Evolutionary conservation across 2,113 vertebrate genomes (phyloP), one percentile per base, ranked within the genome.

Genomic region (Megaptera novaeangliae): DNA sequence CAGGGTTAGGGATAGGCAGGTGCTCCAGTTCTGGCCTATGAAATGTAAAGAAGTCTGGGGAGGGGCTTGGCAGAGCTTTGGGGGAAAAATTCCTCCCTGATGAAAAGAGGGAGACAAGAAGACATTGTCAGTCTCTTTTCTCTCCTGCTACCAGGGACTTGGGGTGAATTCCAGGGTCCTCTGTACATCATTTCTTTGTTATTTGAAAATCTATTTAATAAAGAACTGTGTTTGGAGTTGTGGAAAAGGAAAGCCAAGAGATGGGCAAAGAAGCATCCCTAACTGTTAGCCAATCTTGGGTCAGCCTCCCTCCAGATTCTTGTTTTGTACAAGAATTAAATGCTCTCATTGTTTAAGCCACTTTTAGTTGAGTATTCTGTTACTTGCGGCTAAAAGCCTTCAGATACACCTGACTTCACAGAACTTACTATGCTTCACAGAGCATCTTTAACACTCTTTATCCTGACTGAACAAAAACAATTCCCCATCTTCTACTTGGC

Each of bases 151-250:
- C 25, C 17, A 89, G 46, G 69, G 69, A 92, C 25, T 85, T 59
- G 10, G 31, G 46, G 18, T 77, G 39, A 83, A 95, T 93, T 85
- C 86, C 59, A 90, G 91, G 39, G 36, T 69, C 13, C 34, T 81
- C 31, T 57, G 46, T 31, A 39, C 13, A 77, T 39, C n/a, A 57
- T 75, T 52, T 41, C 14, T 90, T 87, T 75, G 39, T 59, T 21
- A 69, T 93, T 66, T 94, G 91, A 94, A 96, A 91, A 91, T 31
- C 39, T 31, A 78, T 29, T 91, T 71, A 44, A 27, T 41, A n/a
- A 95, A 66, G 20, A 85, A 34, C 39, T 85, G 6, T 64, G 3
- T 59, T 75, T 82, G 52, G 39, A 72, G 5, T 29, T 66, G 29
- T 49, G 36, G 68, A 29, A 80, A 72, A 61, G 29, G 44, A 69